Evolutionary conservation across 2,113 vertebrate genomes (phyloP), one percentile per base, ranked within the genome.

Genomic region (Epinephelus moara): DNA sequence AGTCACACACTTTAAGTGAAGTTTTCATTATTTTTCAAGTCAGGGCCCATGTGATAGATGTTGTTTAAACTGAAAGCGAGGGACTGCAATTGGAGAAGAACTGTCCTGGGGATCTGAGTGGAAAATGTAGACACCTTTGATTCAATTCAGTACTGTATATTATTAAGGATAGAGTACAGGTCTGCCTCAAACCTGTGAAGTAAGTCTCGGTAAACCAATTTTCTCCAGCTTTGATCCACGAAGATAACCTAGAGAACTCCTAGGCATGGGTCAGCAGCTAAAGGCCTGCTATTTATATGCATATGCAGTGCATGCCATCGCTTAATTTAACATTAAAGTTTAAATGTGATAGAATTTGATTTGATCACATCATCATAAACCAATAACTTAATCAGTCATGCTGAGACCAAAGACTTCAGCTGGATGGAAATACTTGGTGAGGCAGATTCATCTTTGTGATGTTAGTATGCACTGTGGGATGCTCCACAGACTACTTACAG

Each of bases 11-110:
- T 52, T 72, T 80, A 42, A 67, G 49, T 11, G 5, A 50, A 63
- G 33, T 80, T 18, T 76, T 72, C 19, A 5, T 81, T 83, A 55
- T 68, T 77, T 86, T 70, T 66, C 0, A 57, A 57, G 77, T 84
- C 56, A 72, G 56, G 30, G 52, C 40, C 19, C 14, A 6, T 57
- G 59, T 73, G 55, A 62, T 67, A 47, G 42, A 84, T 81, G 59
- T 23, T 78, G 64, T 10, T 52, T 52, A 27, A 73, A 70, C 13
- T 4, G 25, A 75, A 27, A 76, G 53, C 15, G 25, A 73, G 60
- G 61, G 64, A 70, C 40, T 50, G 42, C 23, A 15, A 57, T 82
- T 75, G 70, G 30, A 77, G 42, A 11, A 30, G 62, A 52, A 57
- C 0, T 50, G 25, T 3, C 75, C 57, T 2, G 27, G 21, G 68